Conservation (phyloP, 2,797 vertebrate genomes). For the Ceryle rudis region DNA sequence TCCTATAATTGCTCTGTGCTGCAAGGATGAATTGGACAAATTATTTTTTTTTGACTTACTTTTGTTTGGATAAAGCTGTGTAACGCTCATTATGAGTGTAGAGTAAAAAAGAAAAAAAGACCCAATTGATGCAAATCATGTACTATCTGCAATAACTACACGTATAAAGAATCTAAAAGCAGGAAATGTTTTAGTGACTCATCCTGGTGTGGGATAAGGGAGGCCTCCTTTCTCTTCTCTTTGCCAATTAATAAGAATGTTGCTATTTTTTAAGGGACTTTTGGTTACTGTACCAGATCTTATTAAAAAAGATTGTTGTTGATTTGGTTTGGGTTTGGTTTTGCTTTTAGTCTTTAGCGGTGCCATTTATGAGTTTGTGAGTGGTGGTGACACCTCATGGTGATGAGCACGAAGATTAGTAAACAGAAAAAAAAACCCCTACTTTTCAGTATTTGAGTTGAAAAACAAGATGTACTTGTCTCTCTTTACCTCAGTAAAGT, state of each 20-base stretch:
- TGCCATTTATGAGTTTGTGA: not conserved
- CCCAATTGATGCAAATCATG: not conserved
- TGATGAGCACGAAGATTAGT: not conserved
- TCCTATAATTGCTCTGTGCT: not conserved
- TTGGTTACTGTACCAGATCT: not conserved
- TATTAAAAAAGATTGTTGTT: not conserved
- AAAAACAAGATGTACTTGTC: not conserved
- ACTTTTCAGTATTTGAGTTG: not conserved
- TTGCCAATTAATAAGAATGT: not conserved
- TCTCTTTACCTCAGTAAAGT: not conserved
- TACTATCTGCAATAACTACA: not conserved
- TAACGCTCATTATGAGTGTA: not conserved
- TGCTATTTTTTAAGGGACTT: not conserved
- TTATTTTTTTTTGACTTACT: not conserved
- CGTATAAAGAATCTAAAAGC: not conserved
- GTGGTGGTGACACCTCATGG: not conserved
- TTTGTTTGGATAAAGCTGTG: not conserved
- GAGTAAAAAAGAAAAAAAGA: not conserved
- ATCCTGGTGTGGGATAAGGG: not conserved
- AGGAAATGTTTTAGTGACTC: slow-evolving; percentile 32
- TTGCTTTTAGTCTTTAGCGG: not conserved
- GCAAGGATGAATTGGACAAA: not conserved
- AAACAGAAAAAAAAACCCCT: not conserved
- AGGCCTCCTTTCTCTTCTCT: not conserved
- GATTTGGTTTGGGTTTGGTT: not conserved